Evolutionary conservation across 2,113 vertebrate species (phyloP).

Genomic region (Budorcas taxicolor): DNA sequence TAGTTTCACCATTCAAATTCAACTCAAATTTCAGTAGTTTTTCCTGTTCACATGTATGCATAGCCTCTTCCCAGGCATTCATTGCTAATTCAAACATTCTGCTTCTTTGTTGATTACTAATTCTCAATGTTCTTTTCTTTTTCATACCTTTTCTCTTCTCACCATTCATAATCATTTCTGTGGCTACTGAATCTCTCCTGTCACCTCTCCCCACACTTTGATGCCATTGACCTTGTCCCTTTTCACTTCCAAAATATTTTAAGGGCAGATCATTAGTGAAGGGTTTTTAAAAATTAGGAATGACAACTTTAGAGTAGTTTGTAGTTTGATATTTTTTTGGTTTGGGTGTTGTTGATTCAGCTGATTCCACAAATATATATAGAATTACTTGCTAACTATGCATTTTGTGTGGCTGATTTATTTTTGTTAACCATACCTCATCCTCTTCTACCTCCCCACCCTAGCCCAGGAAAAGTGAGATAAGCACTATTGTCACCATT

Average conservation of each 20-base stretch:
- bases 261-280: not conserved
- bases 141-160: not conserved
- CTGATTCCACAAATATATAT: not conserved
- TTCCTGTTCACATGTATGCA: not conserved
- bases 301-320: not conserved
- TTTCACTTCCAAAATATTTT: not conserved
- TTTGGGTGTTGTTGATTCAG: conserved; percentile 12
- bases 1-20: not conserved
- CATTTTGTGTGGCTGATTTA: not conserved
- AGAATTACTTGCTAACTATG: not conserved
- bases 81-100: not conserved
- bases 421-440: not conserved
- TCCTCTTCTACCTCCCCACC: too few species aligned
- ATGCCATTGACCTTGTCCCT: not conserved
- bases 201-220: not conserved
- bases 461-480: not conserved
- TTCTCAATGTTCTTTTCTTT: not conserved
- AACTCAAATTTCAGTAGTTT: not conserved
- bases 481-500: not conserved
- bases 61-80: not conserved
- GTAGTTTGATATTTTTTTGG: not conserved
- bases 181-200: not conserved
- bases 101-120: not conserved
- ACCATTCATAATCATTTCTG: not conserved
- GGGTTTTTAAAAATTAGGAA: not conserved